A percentile compares a stretch with the other conserved stretches of the same genome.
Conservation (phyloP, 2,888 invertebrate species). For the Parnassius glacialis region DNA sequence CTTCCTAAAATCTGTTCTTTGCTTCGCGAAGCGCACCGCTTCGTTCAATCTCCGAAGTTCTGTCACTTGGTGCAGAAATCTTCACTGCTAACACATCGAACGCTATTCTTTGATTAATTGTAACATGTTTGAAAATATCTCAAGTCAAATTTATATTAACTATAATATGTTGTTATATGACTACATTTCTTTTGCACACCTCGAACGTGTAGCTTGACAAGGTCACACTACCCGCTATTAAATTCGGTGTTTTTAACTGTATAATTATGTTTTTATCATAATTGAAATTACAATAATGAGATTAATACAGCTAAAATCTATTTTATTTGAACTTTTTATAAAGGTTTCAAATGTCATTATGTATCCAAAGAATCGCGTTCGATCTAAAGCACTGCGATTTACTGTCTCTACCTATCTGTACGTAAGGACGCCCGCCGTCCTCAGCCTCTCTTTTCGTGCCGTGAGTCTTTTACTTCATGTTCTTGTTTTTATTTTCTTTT, state of each 20-base stretch:
- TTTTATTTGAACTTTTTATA: no score
- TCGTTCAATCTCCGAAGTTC: conserved; percentile 63
- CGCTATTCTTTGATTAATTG: conserved; percentile 42
- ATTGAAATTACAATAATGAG: no score
- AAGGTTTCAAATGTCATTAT: no score
- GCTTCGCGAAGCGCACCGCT: conserved; percentile 77
- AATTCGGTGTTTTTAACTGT: no score
- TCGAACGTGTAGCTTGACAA: no score
- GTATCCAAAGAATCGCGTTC: conserved; percentile 37
- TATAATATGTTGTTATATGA: no score
- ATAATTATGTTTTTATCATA: no score
- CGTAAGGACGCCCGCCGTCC: conserved; percentile 31
- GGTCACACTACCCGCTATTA: no score
- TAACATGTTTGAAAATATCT: no score
- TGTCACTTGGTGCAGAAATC: conserved; percentile 53
- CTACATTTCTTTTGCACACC: no score
- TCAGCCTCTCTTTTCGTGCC: conserved; percentile 50
- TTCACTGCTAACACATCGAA: conserved; percentile 53
- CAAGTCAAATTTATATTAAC: no score
- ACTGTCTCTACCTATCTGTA: conserved; percentile 33
- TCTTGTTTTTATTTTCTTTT: conserved; percentile 83
- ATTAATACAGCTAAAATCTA: no score
- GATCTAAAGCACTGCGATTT: conserved; percentile 41
- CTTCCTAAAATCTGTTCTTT: conserved; percentile 57
- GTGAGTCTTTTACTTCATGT: conserved; percentile 73